Evolutionary conservation across 1,140 invertebrate species (phyloP).

Genomic region (Tetraneura akinire): DNA sequence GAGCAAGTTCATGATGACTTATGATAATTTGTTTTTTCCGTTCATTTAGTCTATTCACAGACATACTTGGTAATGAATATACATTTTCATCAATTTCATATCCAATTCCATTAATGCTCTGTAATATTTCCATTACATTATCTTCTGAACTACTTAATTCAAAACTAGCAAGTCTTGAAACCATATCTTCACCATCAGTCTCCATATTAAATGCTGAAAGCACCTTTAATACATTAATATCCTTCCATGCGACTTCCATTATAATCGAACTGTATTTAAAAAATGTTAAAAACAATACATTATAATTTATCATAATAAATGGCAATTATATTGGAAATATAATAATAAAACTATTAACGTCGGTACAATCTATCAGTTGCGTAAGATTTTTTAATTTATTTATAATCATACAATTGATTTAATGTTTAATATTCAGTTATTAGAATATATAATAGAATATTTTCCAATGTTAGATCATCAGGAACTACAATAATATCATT

Average conservation of each 20-base stretch:
- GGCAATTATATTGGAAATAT: no score
- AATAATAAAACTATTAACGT: no score
- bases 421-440: no score
- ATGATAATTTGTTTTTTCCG: conserved; percentile 23
- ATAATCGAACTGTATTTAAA: neutral
- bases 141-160: neutral
- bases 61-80: conserved; percentile 38
- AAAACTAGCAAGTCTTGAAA: conserved; percentile 12
- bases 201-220: conserved; percentile 40
- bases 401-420: no score
- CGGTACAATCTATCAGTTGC: no score
- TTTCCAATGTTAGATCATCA: no score
- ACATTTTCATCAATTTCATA: conserved; percentile 49
- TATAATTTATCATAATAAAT: no score
- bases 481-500: no score
- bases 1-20: conserved; percentile 34
- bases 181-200: neutral
- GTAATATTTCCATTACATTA: conserved; percentile 40
- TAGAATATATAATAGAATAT: no score
- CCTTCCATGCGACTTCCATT: conserved; percentile 36
- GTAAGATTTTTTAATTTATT: no score
- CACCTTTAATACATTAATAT: conserved; percentile 10
- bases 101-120: conserved; percentile 43
- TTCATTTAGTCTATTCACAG: conserved; percentile 25
- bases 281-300: neutral